Evolutionary conservation across 2,797 vertebrate species (phyloP).

Genomic region (Amblyopsis hoosieri): DNA sequence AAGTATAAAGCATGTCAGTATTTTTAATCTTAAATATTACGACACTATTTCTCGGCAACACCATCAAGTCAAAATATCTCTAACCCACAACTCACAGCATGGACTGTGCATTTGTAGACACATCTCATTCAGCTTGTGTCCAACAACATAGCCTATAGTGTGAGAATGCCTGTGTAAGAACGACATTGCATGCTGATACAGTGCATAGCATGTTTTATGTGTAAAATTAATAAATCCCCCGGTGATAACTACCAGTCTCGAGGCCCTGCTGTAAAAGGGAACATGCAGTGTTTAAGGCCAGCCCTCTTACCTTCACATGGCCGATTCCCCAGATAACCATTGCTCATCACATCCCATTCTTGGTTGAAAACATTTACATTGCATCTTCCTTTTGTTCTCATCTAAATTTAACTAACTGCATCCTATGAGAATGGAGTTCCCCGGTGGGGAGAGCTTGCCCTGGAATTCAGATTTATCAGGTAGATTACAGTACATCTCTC

Average conservation of each 20-base stretch:
- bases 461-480: constrained; percentile 65
- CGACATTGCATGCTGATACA: constrained; percentile 11
- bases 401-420: constrained; percentile 50
- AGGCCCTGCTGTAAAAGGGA: constrained; percentile 30
- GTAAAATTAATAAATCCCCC: constrained; percentile 67
- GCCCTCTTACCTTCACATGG: constrained; percentile 60
- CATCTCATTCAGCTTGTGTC: constrained; percentile 44
- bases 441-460: constrained; percentile 50
- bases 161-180: constrained; percentile 25
- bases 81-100: constrained; percentile 22
- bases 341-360: constrained; percentile 49
- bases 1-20: constrained; percentile 32
- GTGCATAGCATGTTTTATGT: constrained; percentile 13
- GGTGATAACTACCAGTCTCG: constrained; percentile 59
- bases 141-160: constrained; percentile 39
- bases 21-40: constrained; percentile 39
- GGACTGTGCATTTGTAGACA: constrained; percentile 32
- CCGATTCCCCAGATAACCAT: constrained; percentile 61
- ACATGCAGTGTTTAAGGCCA: constrained; percentile 46
- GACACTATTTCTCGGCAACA: constrained; percentile 27
- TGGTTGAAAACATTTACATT: constrained; percentile 50
- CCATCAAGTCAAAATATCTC: constrained; percentile 23
- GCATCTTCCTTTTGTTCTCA: constrained; percentile 25
- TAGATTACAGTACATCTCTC: constrained; percentile 20
- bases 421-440: constrained; percentile 59